Percentiles rank a stretch among this genome's conserved stretches.
phyloP scores from a whole-genome alignment of 2,797 vertebrate species.

The Ataeniobius toweri region DNA sequence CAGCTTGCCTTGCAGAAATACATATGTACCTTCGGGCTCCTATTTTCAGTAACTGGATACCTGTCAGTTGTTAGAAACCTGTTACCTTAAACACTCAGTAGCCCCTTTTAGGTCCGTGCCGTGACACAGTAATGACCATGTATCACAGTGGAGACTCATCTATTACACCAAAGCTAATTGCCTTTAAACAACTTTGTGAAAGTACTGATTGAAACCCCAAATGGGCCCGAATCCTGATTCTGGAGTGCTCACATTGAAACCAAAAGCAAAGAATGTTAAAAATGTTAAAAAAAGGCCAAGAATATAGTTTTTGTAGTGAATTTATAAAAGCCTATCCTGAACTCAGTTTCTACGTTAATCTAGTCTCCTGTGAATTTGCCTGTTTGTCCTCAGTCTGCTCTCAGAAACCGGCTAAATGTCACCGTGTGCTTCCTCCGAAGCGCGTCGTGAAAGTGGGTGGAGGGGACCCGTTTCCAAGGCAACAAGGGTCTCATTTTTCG shows the following conservation, averaged over 20 bases:
- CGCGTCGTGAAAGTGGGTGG: conserved; percentile 74
- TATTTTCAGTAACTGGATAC: conserved; percentile 44
- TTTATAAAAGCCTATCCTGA: conserved; percentile 1
- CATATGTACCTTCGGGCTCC: conserved; percentile 1
- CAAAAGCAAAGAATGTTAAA: conserved; percentile 10
- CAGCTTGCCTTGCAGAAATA: background rate
- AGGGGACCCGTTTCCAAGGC: conserved; percentile 83
- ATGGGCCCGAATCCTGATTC: conserved; percentile 21
- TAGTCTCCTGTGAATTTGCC: conserved; percentile 23
- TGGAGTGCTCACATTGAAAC: conserved; percentile 7
- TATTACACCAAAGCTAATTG: conserved; percentile 54
- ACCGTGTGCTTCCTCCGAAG: conserved; percentile 74
- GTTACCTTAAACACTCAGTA: conserved; percentile 38
- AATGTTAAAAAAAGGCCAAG: background rate
- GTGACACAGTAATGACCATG: conserved; percentile 46
- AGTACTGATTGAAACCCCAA: conserved; percentile 13
- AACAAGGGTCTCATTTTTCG: conserved; percentile 92
- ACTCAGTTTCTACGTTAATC: conserved; percentile 9
- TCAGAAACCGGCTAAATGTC: conserved; percentile 74
- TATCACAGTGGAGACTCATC: conserved; percentile 38
- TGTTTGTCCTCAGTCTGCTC: conserved; percentile 27
- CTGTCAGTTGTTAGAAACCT: conserved; percentile 14
- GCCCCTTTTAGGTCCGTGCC: conserved; percentile 24
- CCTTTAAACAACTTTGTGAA: conserved; percentile 26
- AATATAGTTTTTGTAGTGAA: background rate